Conservation (phyloP, 2,113 vertebrate genomes). For the Anhinga rufa region DNA sequence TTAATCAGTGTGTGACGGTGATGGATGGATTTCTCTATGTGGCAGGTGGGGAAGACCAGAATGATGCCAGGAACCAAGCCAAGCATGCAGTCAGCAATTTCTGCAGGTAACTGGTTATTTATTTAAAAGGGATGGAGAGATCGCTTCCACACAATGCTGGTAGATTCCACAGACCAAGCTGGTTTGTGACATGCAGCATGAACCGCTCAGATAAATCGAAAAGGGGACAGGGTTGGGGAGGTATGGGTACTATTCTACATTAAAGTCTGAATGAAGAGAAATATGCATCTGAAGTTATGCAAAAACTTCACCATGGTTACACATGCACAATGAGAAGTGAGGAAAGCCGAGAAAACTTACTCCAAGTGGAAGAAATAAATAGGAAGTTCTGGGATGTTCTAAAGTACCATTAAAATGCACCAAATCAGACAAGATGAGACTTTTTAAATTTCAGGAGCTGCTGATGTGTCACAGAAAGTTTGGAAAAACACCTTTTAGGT, state of each 20-base stretch:
- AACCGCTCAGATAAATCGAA: neutral
- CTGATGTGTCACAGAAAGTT: neutral
- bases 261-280: neutral
- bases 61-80: slow-evolving; percentile 97
- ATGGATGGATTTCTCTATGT: slow-evolving; percentile 98
- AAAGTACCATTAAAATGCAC: neutral
- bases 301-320: neutral
- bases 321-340: neutral
- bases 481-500: neutral
- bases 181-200: neutral
- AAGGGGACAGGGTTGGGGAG: neutral
- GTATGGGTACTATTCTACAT: neutral
- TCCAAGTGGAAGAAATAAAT: neutral
- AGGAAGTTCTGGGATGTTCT: neutral
- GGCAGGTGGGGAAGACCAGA: slow-evolving; percentile 98
- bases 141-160: neutral
- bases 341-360: neutral
- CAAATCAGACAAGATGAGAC: neutral
- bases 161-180: neutral
- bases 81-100: slow-evolving; percentile 99
- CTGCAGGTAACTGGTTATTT: slow-evolving; percentile 84
- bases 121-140: neutral
- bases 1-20: slow-evolving; percentile 95
- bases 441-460: neutral
- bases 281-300: neutral